phyloP scores from a whole-genome alignment of 2,113 vertebrate species.

The Colistium nudipinnis region DNA sequence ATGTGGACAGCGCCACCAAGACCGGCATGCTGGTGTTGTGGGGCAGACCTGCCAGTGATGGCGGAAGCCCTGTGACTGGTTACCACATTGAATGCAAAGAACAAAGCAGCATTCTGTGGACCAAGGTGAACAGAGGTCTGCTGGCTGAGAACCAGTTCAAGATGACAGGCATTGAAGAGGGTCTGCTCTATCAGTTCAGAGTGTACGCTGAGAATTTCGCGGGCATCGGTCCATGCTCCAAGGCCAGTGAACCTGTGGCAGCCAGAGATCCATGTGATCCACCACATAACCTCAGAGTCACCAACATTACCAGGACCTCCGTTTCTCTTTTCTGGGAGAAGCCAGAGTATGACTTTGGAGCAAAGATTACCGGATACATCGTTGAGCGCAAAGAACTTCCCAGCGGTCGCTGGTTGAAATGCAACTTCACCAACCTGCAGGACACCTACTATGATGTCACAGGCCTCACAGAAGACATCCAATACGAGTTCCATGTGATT shows the following conservation, averaged over 20 bases:
- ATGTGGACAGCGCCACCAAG: constrained; percentile 89
- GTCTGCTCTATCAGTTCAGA: constrained; percentile 93
- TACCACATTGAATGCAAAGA: constrained; percentile 97
- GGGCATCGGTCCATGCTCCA: constrained; percentile 95
- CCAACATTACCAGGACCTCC: constrained; percentile 94
- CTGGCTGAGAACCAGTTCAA: constrained; percentile 93
- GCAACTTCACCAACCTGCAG: constrained; percentile 94
- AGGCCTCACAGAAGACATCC: constrained; percentile 93
- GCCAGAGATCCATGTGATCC: constrained; percentile 96
- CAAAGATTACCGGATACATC: constrained; percentile 94
- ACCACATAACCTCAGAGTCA: constrained; percentile 92
- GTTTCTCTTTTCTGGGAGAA: constrained; percentile 94
- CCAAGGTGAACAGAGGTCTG: constrained; percentile 92
- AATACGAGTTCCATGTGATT: constrained; percentile 95
- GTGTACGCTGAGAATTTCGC: constrained; percentile 97
- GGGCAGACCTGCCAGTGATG: constrained; percentile 92
- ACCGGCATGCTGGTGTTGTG: constrained; percentile 93
- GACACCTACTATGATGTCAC: constrained; percentile 95
- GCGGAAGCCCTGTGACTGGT: constrained; percentile 91
- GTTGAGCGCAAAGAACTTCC: constrained; percentile 93
- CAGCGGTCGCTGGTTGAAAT: constrained; percentile 97
- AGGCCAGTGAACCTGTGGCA: constrained; percentile 90
- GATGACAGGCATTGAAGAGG: constrained; percentile 94
- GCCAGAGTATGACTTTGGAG: constrained; percentile 92
- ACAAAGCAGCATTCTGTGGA: constrained; percentile 96